phyloP scores from a whole-genome alignment of 1,140 invertebrate species.

The Drosophila sechellia region DNA sequence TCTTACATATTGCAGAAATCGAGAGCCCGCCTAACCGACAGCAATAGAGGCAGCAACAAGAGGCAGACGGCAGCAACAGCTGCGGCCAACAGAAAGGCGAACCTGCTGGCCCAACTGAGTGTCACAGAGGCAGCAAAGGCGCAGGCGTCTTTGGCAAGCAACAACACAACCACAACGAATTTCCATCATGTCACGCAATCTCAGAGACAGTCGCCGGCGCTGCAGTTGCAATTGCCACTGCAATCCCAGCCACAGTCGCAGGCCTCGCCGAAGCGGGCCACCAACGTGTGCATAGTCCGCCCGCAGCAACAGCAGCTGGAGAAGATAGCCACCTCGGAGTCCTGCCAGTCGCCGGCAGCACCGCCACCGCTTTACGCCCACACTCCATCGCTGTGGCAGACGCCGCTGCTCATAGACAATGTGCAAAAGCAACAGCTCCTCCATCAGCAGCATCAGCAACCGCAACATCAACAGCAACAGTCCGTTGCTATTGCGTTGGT shows the following conservation, averaged over 20 bases:
- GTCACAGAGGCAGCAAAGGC: slow-evolving; percentile 61
- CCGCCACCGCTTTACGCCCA: slow-evolving; percentile 71
- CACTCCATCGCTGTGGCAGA: slow-evolving; percentile 81
- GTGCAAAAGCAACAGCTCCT: slow-evolving; percentile 47
- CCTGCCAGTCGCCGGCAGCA: slow-evolving; percentile 45
- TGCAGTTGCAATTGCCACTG: slow-evolving; percentile 59
- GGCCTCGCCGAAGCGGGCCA: slow-evolving; percentile 63
- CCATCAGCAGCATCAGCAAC: slow-evolving; percentile 26
- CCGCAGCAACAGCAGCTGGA: slow-evolving; percentile 72
- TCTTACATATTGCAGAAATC: slow-evolving; percentile 65
- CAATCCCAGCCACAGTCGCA: slow-evolving; percentile 59
- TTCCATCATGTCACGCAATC: slow-evolving; percentile 81
- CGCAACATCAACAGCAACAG: slow-evolving; percentile 32
- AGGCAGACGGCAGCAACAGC: slow-evolving; percentile 47
- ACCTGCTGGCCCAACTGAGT: slow-evolving; percentile 56
- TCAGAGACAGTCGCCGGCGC: slow-evolving; percentile 61
- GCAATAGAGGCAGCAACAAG: slow-evolving; percentile 46
- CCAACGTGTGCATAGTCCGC: slow-evolving; percentile 78
- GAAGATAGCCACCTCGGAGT: slow-evolving; percentile 43
- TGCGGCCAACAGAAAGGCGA: slow-evolving; percentile 40
- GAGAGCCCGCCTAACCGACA: slow-evolving; percentile 75
- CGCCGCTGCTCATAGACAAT: slow-evolving; percentile 74
- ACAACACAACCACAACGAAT: slow-evolving; percentile 57
- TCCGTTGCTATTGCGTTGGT: slow-evolving; percentile 57
- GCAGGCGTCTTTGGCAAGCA: slow-evolving; percentile 66